Conservation (phyloP, 2,888 invertebrate species). For the Polietes domitor region DNA sequence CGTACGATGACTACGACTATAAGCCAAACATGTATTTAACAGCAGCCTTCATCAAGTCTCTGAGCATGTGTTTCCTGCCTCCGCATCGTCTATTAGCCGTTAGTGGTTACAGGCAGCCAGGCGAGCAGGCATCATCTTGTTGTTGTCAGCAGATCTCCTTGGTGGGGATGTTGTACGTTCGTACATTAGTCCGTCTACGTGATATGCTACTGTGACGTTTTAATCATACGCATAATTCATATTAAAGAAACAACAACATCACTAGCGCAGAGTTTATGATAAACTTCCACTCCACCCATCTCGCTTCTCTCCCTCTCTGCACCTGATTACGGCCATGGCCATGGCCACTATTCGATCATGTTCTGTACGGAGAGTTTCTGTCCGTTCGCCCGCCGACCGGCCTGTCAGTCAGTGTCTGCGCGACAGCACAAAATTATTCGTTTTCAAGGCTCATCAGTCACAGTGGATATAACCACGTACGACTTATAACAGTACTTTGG, state of each 20-base stretch:
- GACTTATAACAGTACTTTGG: constrained; percentile 56
- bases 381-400: not conserved
- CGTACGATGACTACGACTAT: constrained; percentile 8
- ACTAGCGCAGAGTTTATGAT: not conserved
- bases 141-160: constrained; percentile 11
- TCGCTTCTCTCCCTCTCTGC: not conserved
- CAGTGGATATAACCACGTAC: not conserved
- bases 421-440: constrained; percentile 46
- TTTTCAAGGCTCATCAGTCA: constrained; percentile 57
- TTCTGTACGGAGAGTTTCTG: not conserved
- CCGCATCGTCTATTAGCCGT: no score
- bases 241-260: constrained; percentile 47
- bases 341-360: not conserved
- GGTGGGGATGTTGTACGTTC: no score
- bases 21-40: constrained; percentile 48
- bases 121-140: constrained; percentile 41
- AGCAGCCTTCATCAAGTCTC: not conserved
- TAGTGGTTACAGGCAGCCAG: not conserved
- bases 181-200: constrained; percentile 50
- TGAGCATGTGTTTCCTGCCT: no score
- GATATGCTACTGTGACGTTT: constrained; percentile 77
- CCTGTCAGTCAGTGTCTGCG: not conserved
- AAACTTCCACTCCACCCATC: not conserved
- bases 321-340: not conserved
- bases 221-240: constrained; percentile 78